These are phyloP conservation scores for Strigamia transsilvanica DNA, from an alignment of 2,888 invertebrate genomes.

Conservation along the genomic window DNA sequence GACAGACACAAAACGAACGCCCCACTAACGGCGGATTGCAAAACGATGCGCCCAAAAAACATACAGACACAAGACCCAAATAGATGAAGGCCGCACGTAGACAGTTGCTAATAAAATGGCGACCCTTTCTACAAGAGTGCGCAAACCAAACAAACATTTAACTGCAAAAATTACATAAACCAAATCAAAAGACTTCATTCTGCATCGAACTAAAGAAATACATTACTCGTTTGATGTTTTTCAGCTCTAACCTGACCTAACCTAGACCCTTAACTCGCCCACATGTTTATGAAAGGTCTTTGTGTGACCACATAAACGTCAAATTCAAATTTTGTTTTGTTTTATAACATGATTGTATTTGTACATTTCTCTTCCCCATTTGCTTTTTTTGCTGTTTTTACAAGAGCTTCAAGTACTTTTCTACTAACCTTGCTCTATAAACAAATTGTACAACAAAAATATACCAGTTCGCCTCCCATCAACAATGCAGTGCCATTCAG, in stretches of 20 bases:
- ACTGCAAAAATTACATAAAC: no score
- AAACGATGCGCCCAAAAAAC: conserved; percentile 3
- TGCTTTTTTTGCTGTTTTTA: not conserved
- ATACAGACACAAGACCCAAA: conserved; percentile 1
- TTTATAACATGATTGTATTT: no score
- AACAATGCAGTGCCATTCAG: conserved; percentile 1
- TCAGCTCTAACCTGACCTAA: no score
- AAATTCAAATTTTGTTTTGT: no score
- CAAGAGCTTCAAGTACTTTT: not conserved
- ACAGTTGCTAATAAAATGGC: not conserved
- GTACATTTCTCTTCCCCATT: not conserved
- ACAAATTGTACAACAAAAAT: conserved; percentile 16
- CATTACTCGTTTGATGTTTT: not conserved
- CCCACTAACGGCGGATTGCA: conserved; percentile 18
- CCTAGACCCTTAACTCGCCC: no score
- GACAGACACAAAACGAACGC: conserved; percentile 31
- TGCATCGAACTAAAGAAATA: not conserved
- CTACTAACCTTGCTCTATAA: conserved; percentile 13
- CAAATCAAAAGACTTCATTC: not conserved
- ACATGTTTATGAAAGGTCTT: no score
- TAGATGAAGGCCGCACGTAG: conserved; percentile 13
- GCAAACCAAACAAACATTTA: not conserved
- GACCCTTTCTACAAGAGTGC: no score
- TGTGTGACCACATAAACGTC: no score
- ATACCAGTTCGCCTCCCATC: conserved; percentile 1